Evolutionary conservation across 2,888 invertebrate genomes (phyloP), one percentile per base, ranked within the genome.

Genomic region (Drosophila paracracens): DNA sequence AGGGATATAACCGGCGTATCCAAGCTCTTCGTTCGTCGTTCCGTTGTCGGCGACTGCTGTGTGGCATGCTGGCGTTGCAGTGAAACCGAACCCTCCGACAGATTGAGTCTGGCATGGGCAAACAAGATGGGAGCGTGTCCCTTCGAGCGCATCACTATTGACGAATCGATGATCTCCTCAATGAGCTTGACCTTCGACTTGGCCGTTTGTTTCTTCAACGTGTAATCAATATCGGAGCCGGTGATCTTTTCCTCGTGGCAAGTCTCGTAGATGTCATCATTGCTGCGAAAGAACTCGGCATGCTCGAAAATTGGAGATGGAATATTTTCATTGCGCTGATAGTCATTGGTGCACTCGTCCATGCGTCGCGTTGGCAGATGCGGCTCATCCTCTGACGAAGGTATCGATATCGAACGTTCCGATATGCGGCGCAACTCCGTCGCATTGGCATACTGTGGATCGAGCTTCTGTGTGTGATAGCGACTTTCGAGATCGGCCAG

Each of bases 1-100:
- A 97, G 93, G 27, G 97, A 96, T 88, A 97, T 97, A 29, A 97
- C 96, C 1, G 97, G 96, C 4, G 97, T 96, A 87, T 97, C 97
- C 77, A 97, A 94, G 70, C 97, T 97, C 93, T 97, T 97, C 1
- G 97, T 96, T 83, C 97, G 94, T 60, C 97, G 94, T 64, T 96
- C 96, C 5, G 96, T 93, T 10, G 96, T 95, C 5, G 97, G 97
- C 0, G 97, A 97, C 76, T 95, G 95, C 83, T 95, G 96, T 0
- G 96, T 94, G 10, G 96, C 96, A 87, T 96, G 96, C 92, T 97
- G 96, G 54, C 96, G 95, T 91, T 97, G 96, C 40, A 97, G 92
- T 1, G 96, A 94, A 3, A 95, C 95, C 18, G 97, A 97, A 0
- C 97, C 97, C 93, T 97, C 97, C 0, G 97, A 97, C 5, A 97